Evolutionary conservation across 2,113 vertebrate species (phyloP), one percentile per base, ranked within the genome.

Genomic region (Paracanthobrama guichenoti): DNA sequence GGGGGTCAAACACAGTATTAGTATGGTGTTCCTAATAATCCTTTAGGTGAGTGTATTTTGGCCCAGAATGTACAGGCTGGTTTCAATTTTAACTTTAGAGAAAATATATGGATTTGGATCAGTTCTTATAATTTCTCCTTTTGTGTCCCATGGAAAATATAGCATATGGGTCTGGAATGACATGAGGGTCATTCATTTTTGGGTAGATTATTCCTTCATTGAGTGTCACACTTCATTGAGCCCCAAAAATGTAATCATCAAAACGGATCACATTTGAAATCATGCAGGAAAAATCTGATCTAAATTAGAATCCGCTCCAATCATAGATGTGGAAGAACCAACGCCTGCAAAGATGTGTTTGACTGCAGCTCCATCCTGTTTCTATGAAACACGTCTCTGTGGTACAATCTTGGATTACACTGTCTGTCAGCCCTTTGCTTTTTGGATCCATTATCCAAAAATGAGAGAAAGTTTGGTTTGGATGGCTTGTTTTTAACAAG

Each of bases 401-500:
- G 10, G 35, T 55, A 55, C 28, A 55, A 18, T 76, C 46, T 55
- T 76, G 73, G 16, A 35, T 76, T 20, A 50, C 46, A 35, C 73
- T 20, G 44, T 53, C 79, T 28, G 42, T 80, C 78, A 28, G 14
- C 11, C 60, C 24, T 81, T 79, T 78, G 53, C 35, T 44, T 86
- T 26, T 13, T 88, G 86, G 89, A 46, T n/a, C 81, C 81, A 90
- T 82, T 88, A 90, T 85, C 26, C 60, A 77, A 48, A 82, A 91
- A 90, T 62, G 90, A 91, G 85, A 90, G 89, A 81, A 75, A 87
- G 88, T 87, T 86, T 66, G 72, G 79, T 90, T 90, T 91, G 84
- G 89, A 90, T 92, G 87, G 87, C 84, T 88, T 85, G 71, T 86
- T 91, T 91, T 89, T 92, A 93, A 93, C 91, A 88, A 90, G 90